Base-by-base conservation (phyloP, 2,113 vertebrate genomes). In the Vicugna pacos region DNA sequence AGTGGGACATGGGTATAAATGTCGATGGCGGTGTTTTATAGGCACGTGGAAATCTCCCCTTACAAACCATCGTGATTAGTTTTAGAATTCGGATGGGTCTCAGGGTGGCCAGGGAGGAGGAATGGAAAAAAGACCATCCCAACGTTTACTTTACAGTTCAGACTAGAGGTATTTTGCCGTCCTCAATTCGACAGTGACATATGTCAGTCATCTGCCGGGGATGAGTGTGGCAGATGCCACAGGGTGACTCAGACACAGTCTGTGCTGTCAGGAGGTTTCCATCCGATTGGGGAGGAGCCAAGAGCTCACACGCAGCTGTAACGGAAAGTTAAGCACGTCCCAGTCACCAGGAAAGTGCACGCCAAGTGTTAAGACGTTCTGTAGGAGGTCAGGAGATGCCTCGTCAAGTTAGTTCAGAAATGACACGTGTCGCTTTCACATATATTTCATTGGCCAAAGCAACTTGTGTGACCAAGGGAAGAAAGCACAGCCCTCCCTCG, bases 311-410 rank as follows among this genome's bases (percentile, higher is more conserved):
- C 1, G 4, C 10, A 48, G 38, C 28, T 13, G 10, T 3, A 3
- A 16, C 72, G 13, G 62, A 52, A 14, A 48, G n/a, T 2, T 8
- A 26, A 76, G 52, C 22, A 0, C 0, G 0, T 60, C 11, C 1
- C 56, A 2, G 42, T 50, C 52, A 3, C 60, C 32, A 8, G 64
- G 20, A 72, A 28, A 30, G 20, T 6, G 3, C 20, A 4, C 17
- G 5, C 9, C 13, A 65, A 2, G 60, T 3, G 56, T 0, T 11
- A 42, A n/a, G 38, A 28, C 46, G 2, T 14, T 35, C 42, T 54
- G 54, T 9, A 16, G 54, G 14, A 22, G 9, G 9, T 26, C 22
- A 4, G 81, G 46, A 30, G 13, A 8, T 30, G 15, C 54, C 30
- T 20, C 20, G 1, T 8, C 4, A 46, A 22, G 38, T 14, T n/a